Conservation (phyloP, 1,140 invertebrate species). For the Lutraria rhynchaena region DNA sequence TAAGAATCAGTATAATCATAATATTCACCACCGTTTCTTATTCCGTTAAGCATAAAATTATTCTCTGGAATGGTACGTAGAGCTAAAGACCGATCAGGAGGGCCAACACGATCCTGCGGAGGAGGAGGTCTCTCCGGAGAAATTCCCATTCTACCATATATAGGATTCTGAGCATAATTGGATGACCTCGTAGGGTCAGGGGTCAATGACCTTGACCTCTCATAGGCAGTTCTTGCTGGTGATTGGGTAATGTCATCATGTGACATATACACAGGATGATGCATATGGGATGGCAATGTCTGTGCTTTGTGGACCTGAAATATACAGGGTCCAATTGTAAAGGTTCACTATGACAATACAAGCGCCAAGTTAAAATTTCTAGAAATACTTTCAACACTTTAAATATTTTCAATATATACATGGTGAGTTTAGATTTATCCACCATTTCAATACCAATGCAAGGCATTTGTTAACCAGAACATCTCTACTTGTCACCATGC, state of each 20-base stretch:
- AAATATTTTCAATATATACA: too few relatives aligned
- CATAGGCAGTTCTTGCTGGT: constrained; percentile 60
- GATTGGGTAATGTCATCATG: constrained; percentile 57
- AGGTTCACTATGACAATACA: too few relatives aligned
- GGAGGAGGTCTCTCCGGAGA: constrained; percentile 48
- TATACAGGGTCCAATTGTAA: too few relatives aligned
- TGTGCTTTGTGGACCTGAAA: constrained; percentile 69
- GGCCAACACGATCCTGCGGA: constrained; percentile 52
- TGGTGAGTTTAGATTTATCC: too few relatives aligned
- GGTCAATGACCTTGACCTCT: constrained; percentile 74
- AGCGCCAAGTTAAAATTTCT: too few relatives aligned
- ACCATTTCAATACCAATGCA: too few relatives aligned
- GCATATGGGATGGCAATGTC: constrained; percentile 68
- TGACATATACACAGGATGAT: constrained; percentile 56
- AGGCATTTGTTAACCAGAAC: too few relatives aligned
- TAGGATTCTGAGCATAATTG: constrained; percentile 59
- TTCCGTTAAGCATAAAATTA: constrained; percentile 69
- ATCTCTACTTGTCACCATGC: too few relatives aligned
- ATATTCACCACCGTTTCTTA: constrained; percentile 39
- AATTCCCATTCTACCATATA: constrained; percentile 58
- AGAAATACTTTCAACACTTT: too few relatives aligned
- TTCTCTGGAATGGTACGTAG: constrained; percentile 78
- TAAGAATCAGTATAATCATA: constrained; percentile 38
- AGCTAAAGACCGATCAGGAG: constrained; percentile 70
- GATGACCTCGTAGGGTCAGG: constrained; percentile 65